Evolutionary conservation across 2,113 vertebrate species (phyloP), one percentile per base, ranked within the genome.

Genomic region (Coregonus clupeaformis): DNA sequence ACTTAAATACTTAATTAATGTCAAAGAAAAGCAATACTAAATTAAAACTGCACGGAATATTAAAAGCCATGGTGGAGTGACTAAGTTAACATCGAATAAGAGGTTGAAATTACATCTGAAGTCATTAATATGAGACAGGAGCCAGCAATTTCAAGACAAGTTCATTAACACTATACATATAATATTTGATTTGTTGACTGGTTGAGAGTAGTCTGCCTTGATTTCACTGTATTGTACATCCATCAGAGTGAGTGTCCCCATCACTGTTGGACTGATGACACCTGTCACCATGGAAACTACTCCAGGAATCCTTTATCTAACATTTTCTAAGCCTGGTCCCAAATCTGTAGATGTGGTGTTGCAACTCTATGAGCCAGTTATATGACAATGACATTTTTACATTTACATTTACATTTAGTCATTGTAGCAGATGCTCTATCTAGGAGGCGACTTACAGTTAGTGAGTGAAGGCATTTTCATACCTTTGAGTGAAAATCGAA

Each of bases 81-180:
- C 14, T 4, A 65, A 65, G 25, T 65, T 65, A 30, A 22, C 47
- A 52, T 52, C 45, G 52, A 25, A 69, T 27, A 24, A 14, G 68
- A 69, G 68, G n/a, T 13, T 52, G 68, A 22, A 69, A 69, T 69
- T 69, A 69, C 45, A 55, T 4, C 47, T n/a, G n/a, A n/a, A 27
- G 42, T 12, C 68, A 69, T 3, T 69, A 36, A 47, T 42, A 32
- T 16, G 27, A 29, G 29, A 65, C 63, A 16, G n/a, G 30, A 68
- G 32, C 32, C 1, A 6, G 32, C 32, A 32, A 5, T 5, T n/a
- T n/a, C n/a, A 32, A 32, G 30, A 42, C 30, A 42, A 27, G 7
- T 12, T 32, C 29, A 7, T 18, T 68, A 3, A n/a, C 13, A 18
- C 74, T 72, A 60, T 5, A 32, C 18, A 0, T 7, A 32, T 60